Conservation (phyloP, 1,140 invertebrate genomes). For the Lordiphosa stackelbergi region DNA sequence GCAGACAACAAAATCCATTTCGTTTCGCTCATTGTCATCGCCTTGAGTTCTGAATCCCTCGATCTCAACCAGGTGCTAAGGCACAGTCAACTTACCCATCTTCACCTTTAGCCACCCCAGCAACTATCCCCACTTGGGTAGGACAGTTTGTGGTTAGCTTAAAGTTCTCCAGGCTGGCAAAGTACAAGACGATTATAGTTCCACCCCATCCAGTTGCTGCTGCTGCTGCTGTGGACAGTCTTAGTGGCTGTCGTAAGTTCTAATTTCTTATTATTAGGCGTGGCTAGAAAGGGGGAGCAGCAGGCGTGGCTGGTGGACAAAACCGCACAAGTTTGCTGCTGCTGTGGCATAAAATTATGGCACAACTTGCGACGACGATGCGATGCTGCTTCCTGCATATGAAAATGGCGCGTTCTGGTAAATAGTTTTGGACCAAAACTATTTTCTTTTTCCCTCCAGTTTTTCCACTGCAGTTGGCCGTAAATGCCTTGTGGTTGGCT, state of each 20-base stretch:
- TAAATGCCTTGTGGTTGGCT: constrained; percentile 53
- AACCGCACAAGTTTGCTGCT: constrained; percentile 68
- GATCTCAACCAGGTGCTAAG: constrained; percentile 29
- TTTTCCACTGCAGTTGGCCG: constrained; percentile 15
- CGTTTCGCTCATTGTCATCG: constrained; percentile 19
- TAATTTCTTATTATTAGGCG: constrained; percentile 75
- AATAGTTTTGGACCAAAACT: constrained; percentile 63
- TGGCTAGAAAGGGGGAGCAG: constrained; percentile 24
- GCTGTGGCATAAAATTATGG: constrained; percentile 70
- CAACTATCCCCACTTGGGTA: constrained; percentile 29
- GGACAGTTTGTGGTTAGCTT: constrained; percentile 60
- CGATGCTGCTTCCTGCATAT: constrained; percentile 44
- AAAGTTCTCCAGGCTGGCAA: constrained; percentile 46
- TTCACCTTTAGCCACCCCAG: neutral
- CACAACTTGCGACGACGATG: constrained; percentile 54
- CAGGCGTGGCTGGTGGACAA: neutral
- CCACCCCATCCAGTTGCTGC: constrained; percentile 16
- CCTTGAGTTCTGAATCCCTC: neutral
- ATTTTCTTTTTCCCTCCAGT: constrained; percentile 45
- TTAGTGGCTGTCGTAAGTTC: constrained; percentile 74
- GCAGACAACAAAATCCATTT: constrained; percentile 21
- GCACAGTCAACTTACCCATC: constrained; percentile 14
- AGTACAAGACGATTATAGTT: constrained; percentile 66
- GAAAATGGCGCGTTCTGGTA: constrained; percentile 66
- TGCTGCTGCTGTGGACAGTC: constrained; percentile 60